Percentiles rank a stretch among this genome's conserved stretches.
Conservation (phyloP, 2,113 vertebrate species). For the Delphinus delphis region DNA sequence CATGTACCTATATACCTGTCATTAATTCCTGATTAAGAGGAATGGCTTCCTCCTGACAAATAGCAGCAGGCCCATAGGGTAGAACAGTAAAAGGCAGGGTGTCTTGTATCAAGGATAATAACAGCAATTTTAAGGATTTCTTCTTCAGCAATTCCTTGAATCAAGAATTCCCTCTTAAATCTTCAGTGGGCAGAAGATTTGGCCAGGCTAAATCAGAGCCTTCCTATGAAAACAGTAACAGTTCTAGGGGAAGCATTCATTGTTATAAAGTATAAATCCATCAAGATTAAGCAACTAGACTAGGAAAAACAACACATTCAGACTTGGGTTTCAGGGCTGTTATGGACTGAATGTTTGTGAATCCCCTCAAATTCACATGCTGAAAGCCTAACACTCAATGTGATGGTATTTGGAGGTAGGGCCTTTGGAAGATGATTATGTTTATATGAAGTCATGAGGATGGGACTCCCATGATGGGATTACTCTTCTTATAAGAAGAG, state of each 20-base stretch:
- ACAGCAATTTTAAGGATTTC: slow-evolving; percentile 35
- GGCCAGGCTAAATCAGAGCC: background rate
- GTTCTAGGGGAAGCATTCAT: slow-evolving; percentile 6
- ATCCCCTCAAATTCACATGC: background rate
- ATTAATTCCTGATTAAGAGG: background rate
- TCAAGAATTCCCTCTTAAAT: slow-evolving; percentile 38
- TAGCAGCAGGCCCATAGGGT: background rate
- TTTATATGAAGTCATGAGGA: background rate
- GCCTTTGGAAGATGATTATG: background rate
- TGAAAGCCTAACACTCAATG: background rate
- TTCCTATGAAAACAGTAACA: slow-evolving; percentile 18
- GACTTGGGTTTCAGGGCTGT: background rate
- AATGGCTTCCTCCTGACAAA: background rate
- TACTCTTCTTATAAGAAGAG: background rate
- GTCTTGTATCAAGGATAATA: background rate
- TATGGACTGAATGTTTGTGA: background rate
- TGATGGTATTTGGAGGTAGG: background rate
- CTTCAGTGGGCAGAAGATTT: slow-evolving; percentile 26
- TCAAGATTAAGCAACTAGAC: slow-evolving; percentile 27
- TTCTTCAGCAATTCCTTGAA: slow-evolving; percentile 37
- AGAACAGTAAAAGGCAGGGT: background rate
- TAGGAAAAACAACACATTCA: slow-evolving; percentile 35
- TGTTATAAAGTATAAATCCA: slow-evolving; percentile 34
- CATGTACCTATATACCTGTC: background rate
- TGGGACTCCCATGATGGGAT: background rate